A percentile compares a stretch with the other conserved stretches of the same genome.
Conservation (phyloP, 1,140 invertebrate genomes). For the Tetragnatha versicolor region DNA sequence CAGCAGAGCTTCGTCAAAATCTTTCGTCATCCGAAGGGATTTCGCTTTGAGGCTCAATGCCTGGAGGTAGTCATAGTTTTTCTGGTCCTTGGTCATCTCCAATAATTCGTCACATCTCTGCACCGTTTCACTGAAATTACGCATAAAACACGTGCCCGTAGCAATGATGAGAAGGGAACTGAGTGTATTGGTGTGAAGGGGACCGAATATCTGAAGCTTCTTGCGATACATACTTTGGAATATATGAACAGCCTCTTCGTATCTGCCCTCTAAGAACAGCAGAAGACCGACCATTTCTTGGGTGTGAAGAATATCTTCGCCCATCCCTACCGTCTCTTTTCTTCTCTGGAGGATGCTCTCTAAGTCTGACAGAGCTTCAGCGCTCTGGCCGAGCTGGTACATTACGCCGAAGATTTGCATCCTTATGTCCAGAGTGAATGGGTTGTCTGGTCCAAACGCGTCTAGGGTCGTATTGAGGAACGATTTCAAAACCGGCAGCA, state of each 20-base stretch:
- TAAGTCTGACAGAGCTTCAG: conserved; percentile 57
- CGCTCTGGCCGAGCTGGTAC: conserved; percentile 13
- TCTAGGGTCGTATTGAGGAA: not conserved
- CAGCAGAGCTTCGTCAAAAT: conserved; percentile 40
- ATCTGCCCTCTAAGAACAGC: not conserved
- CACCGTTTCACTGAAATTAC: conserved; percentile 58
- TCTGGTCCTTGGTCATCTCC: not conserved
- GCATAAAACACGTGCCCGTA: conserved; percentile 29
- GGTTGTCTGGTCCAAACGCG: not conserved
- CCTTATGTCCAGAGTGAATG: not conserved
- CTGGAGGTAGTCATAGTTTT: not conserved
- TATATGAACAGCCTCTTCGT: conserved; percentile 30
- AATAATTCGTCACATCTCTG: conserved; percentile 16
- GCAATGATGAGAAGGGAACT: conserved; percentile 56
- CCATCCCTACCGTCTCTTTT: conserved; percentile 52
- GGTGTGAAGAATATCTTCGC: conserved; percentile 58
- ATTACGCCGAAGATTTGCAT: conserved; percentile 33
- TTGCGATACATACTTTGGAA: conserved; percentile 57
- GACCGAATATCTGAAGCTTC: conserved; percentile 57
- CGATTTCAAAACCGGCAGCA: not conserved
- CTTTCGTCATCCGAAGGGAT: not conserved
- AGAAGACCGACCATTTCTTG: conserved; percentile 31
- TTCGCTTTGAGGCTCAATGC: too few relatives aligned
- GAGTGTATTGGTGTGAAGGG: conserved; percentile 58
- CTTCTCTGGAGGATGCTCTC: conserved; percentile 56